Evolutionary conservation across 2,797 vertebrate species (phyloP).

Genomic region (Streptopelia turtur): DNA sequence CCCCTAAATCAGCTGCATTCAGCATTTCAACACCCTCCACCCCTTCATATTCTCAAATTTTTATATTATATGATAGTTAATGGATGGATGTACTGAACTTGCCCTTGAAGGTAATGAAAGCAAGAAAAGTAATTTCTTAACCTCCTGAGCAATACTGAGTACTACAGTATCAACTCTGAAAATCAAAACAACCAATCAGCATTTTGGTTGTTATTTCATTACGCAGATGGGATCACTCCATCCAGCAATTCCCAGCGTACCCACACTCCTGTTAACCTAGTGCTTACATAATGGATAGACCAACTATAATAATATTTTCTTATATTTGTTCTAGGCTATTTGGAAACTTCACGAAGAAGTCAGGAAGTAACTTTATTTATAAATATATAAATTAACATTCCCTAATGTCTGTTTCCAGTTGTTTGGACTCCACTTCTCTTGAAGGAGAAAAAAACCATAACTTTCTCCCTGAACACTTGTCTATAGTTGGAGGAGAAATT

Average conservation of each 20-base stretch:
- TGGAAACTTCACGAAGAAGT: background rate
- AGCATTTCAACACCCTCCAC: background rate
- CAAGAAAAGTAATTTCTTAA: background rate
- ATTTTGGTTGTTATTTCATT: background rate
- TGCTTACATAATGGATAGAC: background rate
- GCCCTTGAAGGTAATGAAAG: background rate
- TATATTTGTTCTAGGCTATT: background rate
- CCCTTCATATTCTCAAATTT: background rate
- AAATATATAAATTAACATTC: background rate
- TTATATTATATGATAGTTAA: background rate
- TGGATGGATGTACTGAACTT: rapidly evolving
- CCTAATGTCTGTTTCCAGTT: background rate
- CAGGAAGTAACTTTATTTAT: background rate
- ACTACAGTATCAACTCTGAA: background rate
- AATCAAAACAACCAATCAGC: background rate
- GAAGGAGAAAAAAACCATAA: background rate
- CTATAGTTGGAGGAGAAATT: conserved; percentile 13
- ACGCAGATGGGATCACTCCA: background rate
- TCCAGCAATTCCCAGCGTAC: background rate
- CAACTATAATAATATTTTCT: background rate
- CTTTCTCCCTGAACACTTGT: conserved; percentile 25
- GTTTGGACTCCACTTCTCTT: background rate
- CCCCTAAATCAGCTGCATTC: background rate
- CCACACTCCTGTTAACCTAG: background rate
- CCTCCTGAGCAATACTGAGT: background rate